These are phyloP conservation scores for Prosopocoilus inquinatus DNA, from an alignment of 2,888 invertebrate genomes.

Conservation along the genomic window DNA sequence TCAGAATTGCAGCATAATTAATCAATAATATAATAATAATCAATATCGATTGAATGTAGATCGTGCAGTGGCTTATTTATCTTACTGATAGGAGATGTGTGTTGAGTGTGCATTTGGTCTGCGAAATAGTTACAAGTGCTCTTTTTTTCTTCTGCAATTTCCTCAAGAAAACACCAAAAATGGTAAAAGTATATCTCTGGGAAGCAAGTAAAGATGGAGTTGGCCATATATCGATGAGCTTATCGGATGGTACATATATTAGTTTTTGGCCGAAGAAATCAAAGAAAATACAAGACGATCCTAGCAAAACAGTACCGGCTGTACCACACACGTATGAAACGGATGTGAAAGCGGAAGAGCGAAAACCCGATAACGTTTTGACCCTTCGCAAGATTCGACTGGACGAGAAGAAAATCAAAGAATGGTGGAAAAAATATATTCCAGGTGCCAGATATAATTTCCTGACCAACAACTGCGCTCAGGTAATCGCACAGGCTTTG, in stretches of 20 bases:
- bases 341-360: not conserved
- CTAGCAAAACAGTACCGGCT: not conserved
- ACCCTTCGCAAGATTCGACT: not conserved
- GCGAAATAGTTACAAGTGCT: too few relatives aligned
- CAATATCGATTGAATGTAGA: too few relatives aligned
- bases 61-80: too few relatives aligned
- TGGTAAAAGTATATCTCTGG: not conserved
- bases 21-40: too few relatives aligned
- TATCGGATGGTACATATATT: not conserved
- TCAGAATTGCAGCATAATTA: too few relatives aligned
- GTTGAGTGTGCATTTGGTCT: too few relatives aligned
- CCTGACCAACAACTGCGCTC: not conserved
- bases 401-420: not conserved
- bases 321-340: not conserved
- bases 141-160: too few relatives aligned
- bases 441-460: not conserved
- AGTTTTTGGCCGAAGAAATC: not conserved
- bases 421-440: not conserved
- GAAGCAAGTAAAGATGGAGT: not conserved
- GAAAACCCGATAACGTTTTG: not conserved
- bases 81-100: too few relatives aligned
- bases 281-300: too few relatives aligned
- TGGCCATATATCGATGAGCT: not conserved
- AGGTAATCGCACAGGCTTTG: not conserved
- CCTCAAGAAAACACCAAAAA: too few relatives aligned